These are phyloP conservation scores for Diogma glabrata DNA, from an alignment of 2,888 invertebrate genomes.

Conservation along the genomic window DNA sequence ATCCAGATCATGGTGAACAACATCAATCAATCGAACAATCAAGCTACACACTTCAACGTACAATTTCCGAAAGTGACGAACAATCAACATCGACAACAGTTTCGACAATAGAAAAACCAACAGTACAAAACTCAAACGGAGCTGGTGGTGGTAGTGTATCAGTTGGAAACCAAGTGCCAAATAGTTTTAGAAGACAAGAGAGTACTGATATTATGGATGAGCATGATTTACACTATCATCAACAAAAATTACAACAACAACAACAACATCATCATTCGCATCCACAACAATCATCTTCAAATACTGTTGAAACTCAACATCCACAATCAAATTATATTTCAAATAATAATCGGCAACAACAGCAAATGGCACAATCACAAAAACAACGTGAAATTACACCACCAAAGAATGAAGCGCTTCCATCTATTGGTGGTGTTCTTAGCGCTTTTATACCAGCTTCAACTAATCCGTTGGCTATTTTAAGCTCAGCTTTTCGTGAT, in stretches of 20 bases:
- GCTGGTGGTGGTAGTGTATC: neutral
- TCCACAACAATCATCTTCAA: conserved; percentile 1
- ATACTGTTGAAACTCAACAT: conserved; percentile 1
- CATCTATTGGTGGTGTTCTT: conserved; percentile 31
- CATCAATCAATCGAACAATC: conserved; percentile 2
- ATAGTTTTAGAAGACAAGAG: neutral
- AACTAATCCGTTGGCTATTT: conserved; percentile 5
- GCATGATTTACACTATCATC: conserved; percentile 14
- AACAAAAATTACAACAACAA: conserved; percentile 21
- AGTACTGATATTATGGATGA: conserved; percentile 4
- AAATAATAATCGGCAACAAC: neutral
- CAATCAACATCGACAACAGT: neutral
- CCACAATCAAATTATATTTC: neutral
- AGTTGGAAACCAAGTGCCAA: neutral
- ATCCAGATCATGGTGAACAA: conserved; percentile 2
- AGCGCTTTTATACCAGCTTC: conserved; percentile 7
- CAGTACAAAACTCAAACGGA: too few species aligned
- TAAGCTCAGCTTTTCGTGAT: conserved; percentile 33
- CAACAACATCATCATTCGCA: conserved; percentile 20
- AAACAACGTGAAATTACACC: conserved; percentile 23
- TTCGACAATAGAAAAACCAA: neutral
- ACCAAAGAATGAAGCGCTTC: conserved; percentile 24
- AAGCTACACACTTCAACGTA: neutral
- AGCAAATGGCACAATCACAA: neutral
- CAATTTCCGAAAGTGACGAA: conserved; percentile 5